Conservation (phyloP, 2,113 vertebrate species). For the Neotoma lepida region DNA sequence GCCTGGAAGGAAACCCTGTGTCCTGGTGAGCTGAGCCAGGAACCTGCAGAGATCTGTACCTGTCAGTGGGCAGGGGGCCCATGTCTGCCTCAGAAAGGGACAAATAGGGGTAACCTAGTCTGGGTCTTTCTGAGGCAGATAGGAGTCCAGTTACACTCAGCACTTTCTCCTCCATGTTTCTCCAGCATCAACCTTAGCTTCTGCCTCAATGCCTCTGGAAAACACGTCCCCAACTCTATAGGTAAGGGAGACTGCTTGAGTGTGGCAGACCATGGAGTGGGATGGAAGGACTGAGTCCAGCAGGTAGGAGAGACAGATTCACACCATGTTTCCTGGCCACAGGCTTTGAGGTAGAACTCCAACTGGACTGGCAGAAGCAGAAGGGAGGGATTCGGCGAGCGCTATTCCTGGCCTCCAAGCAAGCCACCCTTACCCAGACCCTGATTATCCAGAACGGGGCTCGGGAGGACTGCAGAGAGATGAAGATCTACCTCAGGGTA, state of each 20-base stretch:
- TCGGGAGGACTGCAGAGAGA: constrained; percentile 86
- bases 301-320: not conserved
- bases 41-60: not conserved
- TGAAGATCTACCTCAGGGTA: constrained; percentile 92
- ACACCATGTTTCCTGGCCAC: fast-evolving
- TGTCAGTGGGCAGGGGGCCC: not conserved
- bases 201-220: constrained; percentile 93
- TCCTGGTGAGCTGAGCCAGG: constrained; percentile 86
- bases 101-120: not conserved
- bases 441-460: constrained; percentile 86
- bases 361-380: constrained; percentile 91
- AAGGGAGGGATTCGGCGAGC: constrained; percentile 90
- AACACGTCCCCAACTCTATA: constrained; percentile 89
- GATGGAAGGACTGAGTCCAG: not conserved
- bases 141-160: not conserved
- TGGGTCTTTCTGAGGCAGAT: not conserved
- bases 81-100: not conserved
- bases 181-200: constrained; percentile 94
- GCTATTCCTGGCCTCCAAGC: constrained; percentile 89
- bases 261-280: not conserved
- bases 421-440: constrained; percentile 83
- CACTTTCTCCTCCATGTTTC: constrained; percentile 71
- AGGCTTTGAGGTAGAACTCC: constrained; percentile 93
- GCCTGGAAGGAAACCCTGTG: constrained; percentile 83
- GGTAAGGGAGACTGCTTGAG: constrained; percentile 85